A percentile compares a stretch with the other conserved stretches of the same genome.
Conservation (phyloP, 2,888 invertebrate genomes). For the Apodemia zela region DNA sequence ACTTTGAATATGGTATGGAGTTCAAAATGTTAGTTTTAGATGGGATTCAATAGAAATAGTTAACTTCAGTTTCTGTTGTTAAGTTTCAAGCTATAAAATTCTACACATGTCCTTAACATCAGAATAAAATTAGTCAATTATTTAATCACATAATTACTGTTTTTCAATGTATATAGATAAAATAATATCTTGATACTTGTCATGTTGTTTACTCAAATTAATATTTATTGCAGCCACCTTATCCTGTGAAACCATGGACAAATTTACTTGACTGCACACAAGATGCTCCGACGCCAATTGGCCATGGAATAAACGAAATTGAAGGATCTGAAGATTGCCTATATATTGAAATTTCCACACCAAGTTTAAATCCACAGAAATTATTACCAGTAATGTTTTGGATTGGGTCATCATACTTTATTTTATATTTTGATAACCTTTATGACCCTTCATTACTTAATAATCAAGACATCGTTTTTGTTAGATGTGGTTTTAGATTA, state of each 20-base stretch:
- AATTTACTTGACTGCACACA: slow-evolving; percentile 39
- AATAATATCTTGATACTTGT: not conserved
- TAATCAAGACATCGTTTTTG: slow-evolving; percentile 57
- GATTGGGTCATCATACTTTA: slow-evolving; percentile 63
- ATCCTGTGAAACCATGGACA: slow-evolving; percentile 44
- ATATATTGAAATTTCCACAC: slow-evolving; percentile 60
- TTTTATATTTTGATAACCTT: slow-evolving; percentile 45
- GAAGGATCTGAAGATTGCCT: slow-evolving; percentile 69
- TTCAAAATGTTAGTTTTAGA: too few species aligned
- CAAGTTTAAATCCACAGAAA: slow-evolving; percentile 49
- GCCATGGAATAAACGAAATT: slow-evolving; percentile 28
- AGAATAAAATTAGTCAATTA: too few species aligned
- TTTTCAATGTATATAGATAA: too few species aligned
- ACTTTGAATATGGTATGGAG: too few species aligned
- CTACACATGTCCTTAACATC: too few species aligned
- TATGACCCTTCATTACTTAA: slow-evolving; percentile 58
- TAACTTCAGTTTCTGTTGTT: too few species aligned
- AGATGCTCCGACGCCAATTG: slow-evolving; percentile 38
- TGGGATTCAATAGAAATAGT: too few species aligned
- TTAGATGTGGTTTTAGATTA: slow-evolving; percentile 64
- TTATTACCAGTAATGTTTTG: slow-evolving; percentile 74
- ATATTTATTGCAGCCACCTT: slow-evolving; percentile 55
- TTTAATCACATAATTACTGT: too few species aligned
- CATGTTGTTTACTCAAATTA: not conserved
- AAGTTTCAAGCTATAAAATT: too few species aligned